Base-by-base conservation (phyloP, 2,888 invertebrate genomes). In the Acleris sparsana region DNA sequence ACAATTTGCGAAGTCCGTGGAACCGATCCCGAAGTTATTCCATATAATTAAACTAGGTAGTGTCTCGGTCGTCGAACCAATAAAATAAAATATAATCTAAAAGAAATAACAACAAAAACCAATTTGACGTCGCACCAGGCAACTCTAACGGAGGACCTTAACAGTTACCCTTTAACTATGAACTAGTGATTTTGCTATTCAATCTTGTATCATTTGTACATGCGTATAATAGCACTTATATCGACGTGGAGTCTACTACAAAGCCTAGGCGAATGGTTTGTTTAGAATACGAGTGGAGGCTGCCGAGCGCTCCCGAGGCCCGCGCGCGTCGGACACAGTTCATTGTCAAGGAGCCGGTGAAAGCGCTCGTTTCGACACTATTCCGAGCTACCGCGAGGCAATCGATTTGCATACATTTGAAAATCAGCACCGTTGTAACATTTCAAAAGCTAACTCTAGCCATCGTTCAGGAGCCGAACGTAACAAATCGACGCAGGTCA, bases 1-100 rank as follows among this genome's bases (percentile, higher is more conserved):
- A 86, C 80, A 80, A 56, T 63, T 56, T 60, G 20, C 52, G 46
- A n/a, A 46, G 39, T 52, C 48, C 48, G 48, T 25, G 52, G 52
- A 52, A 52, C 18, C 51, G 62, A 53, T 53, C 29, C 39, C 53
- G 11, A 60, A 53, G 80, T 76, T 83, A 79, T 76, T 77, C 79
- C 73, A 84, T 62, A 62, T 33, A 85, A 85, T 82, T 81, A 80
- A 78, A 77, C 80, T 84, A 87, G 78, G 75, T 85, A 85, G 74
- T 80, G 81, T 87, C 83, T 55, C 80, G 86, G 85, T 86, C 85
- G 77, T 82, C 78, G 80, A 86, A 87, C 85, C 85, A 77, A 85
- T 87, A 84, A 82, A 82, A 85, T 84, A 87, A 86, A 86, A 88
- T 88, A 89, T 84, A 86, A 89, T 87, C 86, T 87, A 88, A 89